Base-by-base conservation (phyloP, 2,797 vertebrate genomes). In the Mus spretus region DNA sequence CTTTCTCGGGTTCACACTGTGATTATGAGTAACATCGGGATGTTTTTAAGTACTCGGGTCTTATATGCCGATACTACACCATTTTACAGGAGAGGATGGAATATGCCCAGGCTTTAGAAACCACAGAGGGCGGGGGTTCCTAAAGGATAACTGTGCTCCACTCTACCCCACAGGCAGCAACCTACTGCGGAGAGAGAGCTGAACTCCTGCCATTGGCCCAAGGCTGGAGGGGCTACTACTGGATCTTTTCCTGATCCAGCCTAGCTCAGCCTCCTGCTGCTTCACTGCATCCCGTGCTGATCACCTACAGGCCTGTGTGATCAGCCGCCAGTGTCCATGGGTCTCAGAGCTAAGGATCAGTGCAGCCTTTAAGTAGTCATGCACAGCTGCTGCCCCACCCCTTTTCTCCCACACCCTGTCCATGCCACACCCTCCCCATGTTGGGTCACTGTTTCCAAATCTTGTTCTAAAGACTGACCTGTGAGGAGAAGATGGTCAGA, bases 231-330 rank as follows among this genome's bases (percentile, higher is more conserved):
- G 6, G 31, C 47, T 47, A 55, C 14, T 22, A 19, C 17, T 59
- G 5, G 28, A 57, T 84, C 44, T 96, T 92, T 95, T 91, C 26
- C 93, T 65, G 37, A 44, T 59, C 40, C 31, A 50, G 14, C 75
- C 72, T 84, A 24, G 1, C 47, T 84, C 75, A 37, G 24, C 75
- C 72, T 90, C 40, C 17, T 20, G 13, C 34, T 74, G 7, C 67
- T 93, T 19, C 8, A 72, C 26, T 59, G 59, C 9, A n/a, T 15
- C n/a, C 89, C 44, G 77, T 10, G 0, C 20, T 78, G 34, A 77
- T 61, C 26, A 31, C 70, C 17, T 2, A 44, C n/a, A 70, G 34
- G 34, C 80, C n/a, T 10, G 0, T 75, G 61, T 44, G 20, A 37
- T 88, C 67, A 72, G 53, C 44, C 9, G 11, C 59, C 8, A 24